A percentile compares a stretch with the other conserved stretches of the same genome.
These are phyloP conservation scores for Bucco capensis DNA, from an alignment of 2,113 vertebrate genomes.

Conservation along the genomic window DNA sequence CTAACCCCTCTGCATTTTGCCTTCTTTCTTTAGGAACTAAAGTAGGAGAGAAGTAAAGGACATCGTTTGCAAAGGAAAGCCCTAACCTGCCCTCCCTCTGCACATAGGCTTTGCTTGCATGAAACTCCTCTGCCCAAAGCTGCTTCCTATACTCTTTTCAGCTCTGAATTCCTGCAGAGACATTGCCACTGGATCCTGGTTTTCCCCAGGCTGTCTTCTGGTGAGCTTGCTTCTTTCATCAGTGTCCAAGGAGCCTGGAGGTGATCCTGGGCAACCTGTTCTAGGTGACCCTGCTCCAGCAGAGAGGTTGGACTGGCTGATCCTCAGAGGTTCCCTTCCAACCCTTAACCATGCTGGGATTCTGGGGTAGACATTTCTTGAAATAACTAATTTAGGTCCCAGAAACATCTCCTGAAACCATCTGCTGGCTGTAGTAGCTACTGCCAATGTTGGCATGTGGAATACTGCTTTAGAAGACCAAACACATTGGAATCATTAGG, in stretches of 20 bases:
- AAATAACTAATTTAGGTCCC: too few species aligned
- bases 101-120: background rate
- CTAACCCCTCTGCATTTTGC: background rate
- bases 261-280: too few species aligned
- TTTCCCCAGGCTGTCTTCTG: background rate
- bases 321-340: too few species aligned
- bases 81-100: background rate
- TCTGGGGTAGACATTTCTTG: too few species aligned
- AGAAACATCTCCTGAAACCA: too few species aligned
- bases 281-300: too few species aligned
- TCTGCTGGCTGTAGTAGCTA: too few species aligned
- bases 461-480: too few species aligned
- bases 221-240: background rate
- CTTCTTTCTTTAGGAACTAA: background rate
- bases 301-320: too few species aligned
- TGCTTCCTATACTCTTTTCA: background rate
- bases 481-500: too few species aligned
- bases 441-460: too few species aligned
- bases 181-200: background rate
- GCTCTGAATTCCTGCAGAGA: background rate
- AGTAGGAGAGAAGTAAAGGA: background rate
- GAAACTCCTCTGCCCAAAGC: background rate
- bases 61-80: background rate
- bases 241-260: background rate
- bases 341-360: too few species aligned